Conservation (phyloP, 2,113 vertebrate genomes). For the Rhinichthys klamathensis region DNA sequence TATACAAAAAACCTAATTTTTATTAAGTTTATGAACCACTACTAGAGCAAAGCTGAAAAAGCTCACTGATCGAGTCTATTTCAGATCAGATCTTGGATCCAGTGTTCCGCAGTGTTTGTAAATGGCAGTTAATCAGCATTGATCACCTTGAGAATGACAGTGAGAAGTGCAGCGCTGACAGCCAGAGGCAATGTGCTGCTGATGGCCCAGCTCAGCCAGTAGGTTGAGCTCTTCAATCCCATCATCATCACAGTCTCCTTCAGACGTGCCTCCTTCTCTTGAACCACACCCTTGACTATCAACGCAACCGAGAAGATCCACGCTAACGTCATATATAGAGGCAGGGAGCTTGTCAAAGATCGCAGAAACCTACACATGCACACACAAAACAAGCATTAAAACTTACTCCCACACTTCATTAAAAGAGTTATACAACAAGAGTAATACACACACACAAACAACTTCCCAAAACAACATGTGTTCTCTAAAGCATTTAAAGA, state of each 20-base stretch:
- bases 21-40: conserved; percentile 2
- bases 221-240: conserved; percentile 86
- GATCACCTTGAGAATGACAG: conserved; percentile 91
- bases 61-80: conserved; percentile 3
- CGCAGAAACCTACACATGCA: conserved; percentile 85
- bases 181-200: conserved; percentile 86
- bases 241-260: conserved; percentile 95
- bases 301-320: conserved; percentile 97
- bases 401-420: neutral
- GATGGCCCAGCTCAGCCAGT: conserved; percentile 95
- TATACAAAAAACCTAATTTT: neutral
- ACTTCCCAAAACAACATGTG: neutral
- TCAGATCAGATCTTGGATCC: conserved; percentile 34
- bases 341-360: conserved; percentile 85
- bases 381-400: conserved; percentile 10
- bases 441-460: neutral
- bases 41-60: neutral
- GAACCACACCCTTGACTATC: conserved; percentile 90
- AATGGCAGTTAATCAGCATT: conserved; percentile 62
- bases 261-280: conserved; percentile 92
- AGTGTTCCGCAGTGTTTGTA: conserved; percentile 25
- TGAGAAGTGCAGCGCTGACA: conserved; percentile 84
- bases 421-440: neutral
- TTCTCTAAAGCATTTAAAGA: neutral
- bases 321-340: conserved; percentile 92